Evolutionary conservation across 2,797 vertebrate species (phyloP).

Genomic region (Pogonophryne albipinna): DNA sequence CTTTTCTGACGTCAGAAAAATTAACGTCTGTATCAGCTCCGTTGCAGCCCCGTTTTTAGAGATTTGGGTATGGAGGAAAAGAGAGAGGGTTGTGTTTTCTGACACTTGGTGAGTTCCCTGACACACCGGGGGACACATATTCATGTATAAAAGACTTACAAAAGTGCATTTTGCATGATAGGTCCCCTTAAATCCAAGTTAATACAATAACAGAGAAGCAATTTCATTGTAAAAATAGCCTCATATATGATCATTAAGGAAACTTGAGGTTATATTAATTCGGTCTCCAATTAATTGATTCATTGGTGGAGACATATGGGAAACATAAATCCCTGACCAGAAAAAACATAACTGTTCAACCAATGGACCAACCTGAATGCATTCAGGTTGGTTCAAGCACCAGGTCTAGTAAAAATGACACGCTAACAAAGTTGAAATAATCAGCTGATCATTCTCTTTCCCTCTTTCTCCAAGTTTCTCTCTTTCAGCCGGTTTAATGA

Average conservation of each 20-base stretch:
- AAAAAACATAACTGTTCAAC: conserved; percentile 54
- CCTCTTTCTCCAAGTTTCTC: conserved; percentile 9
- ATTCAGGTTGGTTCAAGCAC: conserved; percentile 35
- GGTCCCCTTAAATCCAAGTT: not conserved
- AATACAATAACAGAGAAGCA: conserved; percentile 22
- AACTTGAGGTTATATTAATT: conserved; percentile 43
- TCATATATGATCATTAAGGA: conserved; percentile 61
- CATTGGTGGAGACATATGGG: conserved; percentile 48
- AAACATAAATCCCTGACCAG: conserved; percentile 60
- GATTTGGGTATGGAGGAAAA: no score
- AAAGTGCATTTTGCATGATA: no score
- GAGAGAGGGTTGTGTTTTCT: no score
- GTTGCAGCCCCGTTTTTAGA: no score
- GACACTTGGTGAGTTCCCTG: no score
- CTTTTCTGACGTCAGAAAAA: no score
- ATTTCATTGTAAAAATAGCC: conserved; percentile 35
- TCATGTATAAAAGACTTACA: no score
- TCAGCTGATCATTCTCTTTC: conserved; percentile 56
- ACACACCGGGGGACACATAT: no score
- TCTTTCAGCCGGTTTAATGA: conserved; percentile 55
- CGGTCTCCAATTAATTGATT: conserved; percentile 56
- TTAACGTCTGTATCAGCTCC: no score
- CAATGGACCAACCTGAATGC: conserved; percentile 39
- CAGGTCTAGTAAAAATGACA: conserved; percentile 54
- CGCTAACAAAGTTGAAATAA: conserved; percentile 72